Evolutionary conservation across 2,888 invertebrate species (phyloP).

Genomic region (Himalopsyche kuldschensis): DNA sequence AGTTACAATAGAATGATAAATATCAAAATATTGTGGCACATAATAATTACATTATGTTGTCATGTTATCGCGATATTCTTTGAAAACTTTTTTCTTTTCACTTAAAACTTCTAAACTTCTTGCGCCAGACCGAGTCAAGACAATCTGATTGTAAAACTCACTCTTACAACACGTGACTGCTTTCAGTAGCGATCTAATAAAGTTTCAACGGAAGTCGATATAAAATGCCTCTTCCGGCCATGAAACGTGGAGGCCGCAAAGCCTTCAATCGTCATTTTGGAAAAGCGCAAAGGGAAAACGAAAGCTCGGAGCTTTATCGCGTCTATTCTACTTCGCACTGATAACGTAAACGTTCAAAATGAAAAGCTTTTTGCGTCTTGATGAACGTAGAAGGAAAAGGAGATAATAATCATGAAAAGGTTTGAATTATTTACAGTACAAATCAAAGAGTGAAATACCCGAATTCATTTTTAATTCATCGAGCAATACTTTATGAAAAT

Average conservation of each 20-base stretch:
- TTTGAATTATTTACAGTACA: background rate
- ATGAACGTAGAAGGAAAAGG: background rate
- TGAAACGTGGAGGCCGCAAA: background rate
- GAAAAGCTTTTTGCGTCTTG: background rate
- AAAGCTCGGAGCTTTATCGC: background rate
- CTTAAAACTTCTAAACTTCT: background rate
- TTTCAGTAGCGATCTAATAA: background rate
- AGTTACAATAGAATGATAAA: no score
- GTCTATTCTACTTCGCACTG: background rate
- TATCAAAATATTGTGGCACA: no score
- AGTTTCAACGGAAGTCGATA: background rate
- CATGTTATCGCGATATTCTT: background rate
- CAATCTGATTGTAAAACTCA: background rate
- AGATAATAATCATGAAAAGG: background rate
- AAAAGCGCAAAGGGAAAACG: background rate
- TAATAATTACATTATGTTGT: no score
- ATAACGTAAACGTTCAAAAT: constrained; percentile 2
- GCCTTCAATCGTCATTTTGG: background rate
- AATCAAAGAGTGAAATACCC: background rate
- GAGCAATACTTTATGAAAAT: no score
- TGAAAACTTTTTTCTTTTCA: background rate
- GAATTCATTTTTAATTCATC: background rate
- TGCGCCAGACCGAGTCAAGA: background rate
- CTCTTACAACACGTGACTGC: background rate
- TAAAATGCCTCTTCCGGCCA: background rate